phyloP scores from a whole-genome alignment of 2,113 vertebrate species.

The Maccullochella peelii region DNA sequence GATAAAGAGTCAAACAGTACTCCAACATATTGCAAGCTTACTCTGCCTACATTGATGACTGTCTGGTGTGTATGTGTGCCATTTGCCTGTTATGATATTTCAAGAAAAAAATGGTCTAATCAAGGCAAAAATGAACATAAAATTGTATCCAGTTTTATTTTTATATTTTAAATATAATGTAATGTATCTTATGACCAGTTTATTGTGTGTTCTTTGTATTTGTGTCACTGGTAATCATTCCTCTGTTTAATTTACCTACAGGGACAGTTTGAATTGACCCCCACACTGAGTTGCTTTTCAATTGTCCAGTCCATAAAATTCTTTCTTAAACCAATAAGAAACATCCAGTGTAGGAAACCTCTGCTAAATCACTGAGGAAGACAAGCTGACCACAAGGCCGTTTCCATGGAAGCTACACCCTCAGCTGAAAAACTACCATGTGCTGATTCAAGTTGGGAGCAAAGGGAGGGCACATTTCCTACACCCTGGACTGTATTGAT shows the following conservation, averaged over 20 bases:
- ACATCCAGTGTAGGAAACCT: constrained; percentile 62
- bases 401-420: constrained; percentile 75
- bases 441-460: constrained; percentile 55
- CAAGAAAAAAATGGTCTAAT: neutral
- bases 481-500: constrained; percentile 42
- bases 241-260: constrained; percentile 33
- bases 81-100: neutral
- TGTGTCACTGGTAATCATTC: neutral
- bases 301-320: constrained; percentile 70
- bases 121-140: neutral
- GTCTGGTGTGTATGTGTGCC: neutral
- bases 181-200: neutral
- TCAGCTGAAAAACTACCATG: constrained; percentile 82
- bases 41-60: neutral
- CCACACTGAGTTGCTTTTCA: constrained; percentile 46
- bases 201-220: neutral
- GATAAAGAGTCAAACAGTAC: constrained; percentile 13
- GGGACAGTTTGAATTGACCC: constrained; percentile 51
- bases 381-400: constrained; percentile 67
- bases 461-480: constrained; percentile 52
- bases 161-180: neutral
- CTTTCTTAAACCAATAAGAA: constrained; percentile 70
- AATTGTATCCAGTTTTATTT: neutral
- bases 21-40: constrained; percentile 7
- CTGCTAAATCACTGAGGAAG: constrained; percentile 71